Conservation (phyloP, 1,140 invertebrate species). For the Homarus americanus region DNA sequence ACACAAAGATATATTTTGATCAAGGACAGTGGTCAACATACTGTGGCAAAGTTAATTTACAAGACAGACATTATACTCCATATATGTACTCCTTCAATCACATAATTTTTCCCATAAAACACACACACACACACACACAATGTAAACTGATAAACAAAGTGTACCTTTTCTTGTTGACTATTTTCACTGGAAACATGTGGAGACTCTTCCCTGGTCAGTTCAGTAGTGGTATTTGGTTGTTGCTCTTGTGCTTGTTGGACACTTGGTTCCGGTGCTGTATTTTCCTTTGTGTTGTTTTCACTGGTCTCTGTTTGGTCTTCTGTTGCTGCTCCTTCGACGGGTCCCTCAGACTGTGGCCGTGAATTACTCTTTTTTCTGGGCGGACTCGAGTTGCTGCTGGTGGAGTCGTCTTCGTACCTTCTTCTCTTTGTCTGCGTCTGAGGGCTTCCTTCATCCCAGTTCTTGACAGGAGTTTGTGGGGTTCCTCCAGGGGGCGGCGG, state of each 20-base stretch:
- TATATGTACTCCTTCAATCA: too few species aligned
- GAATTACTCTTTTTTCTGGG: constrained; percentile 10
- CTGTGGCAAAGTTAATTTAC: too few species aligned
- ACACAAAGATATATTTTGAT: too few species aligned
- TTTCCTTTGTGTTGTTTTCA: constrained; percentile 4
- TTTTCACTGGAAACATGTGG: neutral
- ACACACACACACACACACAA: too few species aligned
- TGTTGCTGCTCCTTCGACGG: neutral
- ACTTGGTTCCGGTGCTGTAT: neutral
- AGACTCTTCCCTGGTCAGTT: neutral
- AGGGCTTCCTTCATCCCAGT: constrained; percentile 8
- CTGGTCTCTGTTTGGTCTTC: neutral
- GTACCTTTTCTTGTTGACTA: too few species aligned
- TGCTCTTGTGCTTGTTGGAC: neutral
- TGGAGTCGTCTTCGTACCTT: constrained; percentile 1
- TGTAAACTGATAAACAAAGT: too few species aligned
- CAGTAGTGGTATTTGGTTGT: neutral
- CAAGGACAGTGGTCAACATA: too few species aligned
- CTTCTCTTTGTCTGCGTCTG: constrained; percentile 34
- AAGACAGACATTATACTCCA: too few species aligned
- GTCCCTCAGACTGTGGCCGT: neutral
- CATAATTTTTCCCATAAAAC: too few species aligned
- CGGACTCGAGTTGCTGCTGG: neutral
- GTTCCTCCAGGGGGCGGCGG: neutral
- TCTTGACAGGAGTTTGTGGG: neutral